These are phyloP conservation scores for Bombus superbus DNA, from an alignment of 1,140 invertebrate genomes.

Conservation along the genomic window DNA sequence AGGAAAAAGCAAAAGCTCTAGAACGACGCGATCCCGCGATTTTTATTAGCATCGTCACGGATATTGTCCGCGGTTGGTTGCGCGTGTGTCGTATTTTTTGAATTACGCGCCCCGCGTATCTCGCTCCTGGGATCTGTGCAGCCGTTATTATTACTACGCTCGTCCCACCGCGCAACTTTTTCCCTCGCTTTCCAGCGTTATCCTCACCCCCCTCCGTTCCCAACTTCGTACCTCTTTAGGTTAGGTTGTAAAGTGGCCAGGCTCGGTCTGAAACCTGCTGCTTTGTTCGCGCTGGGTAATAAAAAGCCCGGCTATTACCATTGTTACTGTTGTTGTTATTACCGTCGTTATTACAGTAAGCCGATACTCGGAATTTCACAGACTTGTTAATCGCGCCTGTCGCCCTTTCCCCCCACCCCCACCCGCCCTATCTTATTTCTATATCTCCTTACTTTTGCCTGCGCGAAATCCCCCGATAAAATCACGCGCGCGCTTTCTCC, in stretches of 20 bases:
- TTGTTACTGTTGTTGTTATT: conserved; percentile 66
- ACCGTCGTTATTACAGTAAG: conserved; percentile 59
- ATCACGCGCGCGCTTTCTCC: background rate
- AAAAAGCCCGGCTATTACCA: conserved; percentile 66
- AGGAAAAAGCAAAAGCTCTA: background rate
- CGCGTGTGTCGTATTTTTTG: conserved; percentile 59
- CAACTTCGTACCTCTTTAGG: conserved; percentile 39
- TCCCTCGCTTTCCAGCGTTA: background rate
- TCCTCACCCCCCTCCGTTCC: background rate
- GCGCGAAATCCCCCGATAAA: background rate
- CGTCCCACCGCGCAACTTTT: conserved; percentile 39
- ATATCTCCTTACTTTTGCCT: background rate
- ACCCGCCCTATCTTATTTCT: no score
- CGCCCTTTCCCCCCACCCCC: background rate
- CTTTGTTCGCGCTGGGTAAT: conserved; percentile 63
- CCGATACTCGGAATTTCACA: conserved; percentile 48
- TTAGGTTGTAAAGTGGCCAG: conserved; percentile 57
- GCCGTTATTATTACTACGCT: conserved; percentile 58
- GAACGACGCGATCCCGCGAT: conserved; percentile 36
- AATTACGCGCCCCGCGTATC: conserved; percentile 53
- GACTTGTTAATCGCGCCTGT: conserved; percentile 15
- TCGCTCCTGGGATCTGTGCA: conserved; percentile 47
- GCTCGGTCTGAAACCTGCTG: conserved; percentile 29
- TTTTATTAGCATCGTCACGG: conserved; percentile 21
- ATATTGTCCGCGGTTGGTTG: conserved; percentile 11